Evolutionary conservation across 2,888 invertebrate genomes (phyloP).

Genomic region (Lomographa bimaculata): DNA sequence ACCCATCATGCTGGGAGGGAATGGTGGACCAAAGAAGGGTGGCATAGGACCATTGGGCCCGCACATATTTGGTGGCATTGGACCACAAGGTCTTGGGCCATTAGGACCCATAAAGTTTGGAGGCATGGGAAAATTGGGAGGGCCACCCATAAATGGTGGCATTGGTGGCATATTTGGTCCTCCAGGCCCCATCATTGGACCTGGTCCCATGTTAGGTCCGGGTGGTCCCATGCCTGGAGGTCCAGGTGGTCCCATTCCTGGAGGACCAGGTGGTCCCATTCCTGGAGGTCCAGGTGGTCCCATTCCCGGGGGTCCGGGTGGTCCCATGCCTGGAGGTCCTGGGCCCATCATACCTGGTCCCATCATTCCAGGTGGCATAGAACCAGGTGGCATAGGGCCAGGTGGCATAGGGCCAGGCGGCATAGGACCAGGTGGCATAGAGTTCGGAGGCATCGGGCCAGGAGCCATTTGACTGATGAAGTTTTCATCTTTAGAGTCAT

Average conservation of each 20-base stretch:
- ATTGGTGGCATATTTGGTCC: conserved; percentile 52
- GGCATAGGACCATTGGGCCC: conserved; percentile 57
- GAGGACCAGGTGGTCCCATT: conserved; percentile 43
- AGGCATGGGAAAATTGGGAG: conserved; percentile 68
- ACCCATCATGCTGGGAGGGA: conserved; percentile 45
- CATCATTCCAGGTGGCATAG: conserved; percentile 36
- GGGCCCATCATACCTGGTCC: conserved; percentile 34
- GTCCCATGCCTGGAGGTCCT: conserved; percentile 21
- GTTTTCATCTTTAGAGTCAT: conserved; percentile 43
- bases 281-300: conserved; percentile 35
- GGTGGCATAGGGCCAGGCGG: conserved; percentile 42
- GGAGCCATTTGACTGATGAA: conserved; percentile 39
- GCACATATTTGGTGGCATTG: conserved; percentile 55
- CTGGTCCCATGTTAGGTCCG: conserved; percentile 35
- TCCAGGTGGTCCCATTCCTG: conserved; percentile 34
- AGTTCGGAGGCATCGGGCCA: conserved; percentile 45
- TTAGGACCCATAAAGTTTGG: conserved; percentile 71
- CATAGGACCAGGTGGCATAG: conserved; percentile 26
- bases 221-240: conserved; percentile 51
- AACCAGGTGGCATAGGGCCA: conserved; percentile 34
- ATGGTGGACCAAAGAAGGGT: conserved; percentile 51
- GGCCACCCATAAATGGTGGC: conserved; percentile 56
- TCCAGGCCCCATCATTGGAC: conserved; percentile 35
- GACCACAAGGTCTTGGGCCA: conserved; percentile 55
- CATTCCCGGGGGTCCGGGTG: conserved; percentile 40